These are phyloP conservation scores for Ploceus nigricollis DNA, from an alignment of 2,113 vertebrate species.

Conservation along the genomic window DNA sequence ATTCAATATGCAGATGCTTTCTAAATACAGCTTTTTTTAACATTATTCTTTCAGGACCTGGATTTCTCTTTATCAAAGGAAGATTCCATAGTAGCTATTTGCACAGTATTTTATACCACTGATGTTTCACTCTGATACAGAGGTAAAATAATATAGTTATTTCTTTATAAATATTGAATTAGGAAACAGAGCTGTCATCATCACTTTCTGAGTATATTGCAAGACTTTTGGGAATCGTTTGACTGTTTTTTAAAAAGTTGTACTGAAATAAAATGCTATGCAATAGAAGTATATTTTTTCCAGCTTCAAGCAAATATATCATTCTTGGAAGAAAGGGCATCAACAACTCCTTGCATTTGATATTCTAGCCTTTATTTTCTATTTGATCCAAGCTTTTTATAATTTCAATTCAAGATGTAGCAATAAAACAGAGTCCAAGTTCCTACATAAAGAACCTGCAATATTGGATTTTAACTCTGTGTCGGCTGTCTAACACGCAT, in stretches of 20 bases:
- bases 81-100: background rate
- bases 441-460: background rate
- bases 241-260: background rate
- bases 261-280: background rate
- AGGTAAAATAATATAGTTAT: background rate
- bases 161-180: background rate
- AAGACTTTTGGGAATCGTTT: background rate
- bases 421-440: background rate
- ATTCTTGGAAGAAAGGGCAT: background rate
- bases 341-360: background rate
- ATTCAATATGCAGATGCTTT: background rate
- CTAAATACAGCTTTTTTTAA: background rate
- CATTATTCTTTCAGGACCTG: background rate
- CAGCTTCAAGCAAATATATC: background rate
- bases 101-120: background rate
- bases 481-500: background rate
- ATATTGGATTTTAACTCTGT: background rate
- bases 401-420: background rate
- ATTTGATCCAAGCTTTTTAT: background rate
- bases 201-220: background rate
- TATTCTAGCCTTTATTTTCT: background rate
- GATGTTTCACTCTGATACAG: background rate
- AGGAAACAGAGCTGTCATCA: background rate
- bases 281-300: background rate
- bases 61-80: background rate